Base-by-base conservation (phyloP, 2,113 vertebrate species). In the Sapajus apella region DNA sequence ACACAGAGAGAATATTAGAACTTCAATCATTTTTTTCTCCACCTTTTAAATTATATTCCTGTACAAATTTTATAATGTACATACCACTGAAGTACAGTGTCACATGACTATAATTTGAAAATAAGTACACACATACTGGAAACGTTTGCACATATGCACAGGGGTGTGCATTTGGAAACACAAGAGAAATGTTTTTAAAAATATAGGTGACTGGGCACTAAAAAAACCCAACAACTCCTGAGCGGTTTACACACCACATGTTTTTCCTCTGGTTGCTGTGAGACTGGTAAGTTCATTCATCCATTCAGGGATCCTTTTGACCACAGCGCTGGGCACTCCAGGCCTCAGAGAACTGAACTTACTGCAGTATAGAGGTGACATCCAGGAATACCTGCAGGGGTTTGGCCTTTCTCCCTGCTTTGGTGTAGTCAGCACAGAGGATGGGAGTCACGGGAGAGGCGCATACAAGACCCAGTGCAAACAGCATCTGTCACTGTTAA, bases 401-500 rank as follows among this genome's bases (percentile, higher is more conserved):
- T 32, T 13, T 52, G 50, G 8, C 76, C 64, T 13, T 16, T 68
- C 68, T 77, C 32, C 13, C 50, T 14, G 12, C 94, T 83, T 8
- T 32, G 85, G 6, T 3, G 10, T 18, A 37, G 27, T 77, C 10
- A 3, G 23, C 75, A 43, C 12, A 35, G 50, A 18, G 6, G 1
- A 21, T 5, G 4, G 52, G 70, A 55, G 13, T 52, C 37, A 1
- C 0, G 0, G 73, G 77, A 45, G 30, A 58, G 6, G 12, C 0
- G 11, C 1, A 76, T 16, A 5, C 20, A 47, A 52, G 56, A 35
- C 12, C 40, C 2, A 2, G 1, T 20, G 30, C 50, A 13, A 8
- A 30, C 2, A 2, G 20, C 1, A 0, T 8, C 84, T 40, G 45
- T 66, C 52, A 5, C 76, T 13, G 2, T 12, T 27, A 0, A 1